These are phyloP conservation scores for Proteles cristata DNA, from an alignment of 2,113 vertebrate species.

Conservation along the genomic window DNA sequence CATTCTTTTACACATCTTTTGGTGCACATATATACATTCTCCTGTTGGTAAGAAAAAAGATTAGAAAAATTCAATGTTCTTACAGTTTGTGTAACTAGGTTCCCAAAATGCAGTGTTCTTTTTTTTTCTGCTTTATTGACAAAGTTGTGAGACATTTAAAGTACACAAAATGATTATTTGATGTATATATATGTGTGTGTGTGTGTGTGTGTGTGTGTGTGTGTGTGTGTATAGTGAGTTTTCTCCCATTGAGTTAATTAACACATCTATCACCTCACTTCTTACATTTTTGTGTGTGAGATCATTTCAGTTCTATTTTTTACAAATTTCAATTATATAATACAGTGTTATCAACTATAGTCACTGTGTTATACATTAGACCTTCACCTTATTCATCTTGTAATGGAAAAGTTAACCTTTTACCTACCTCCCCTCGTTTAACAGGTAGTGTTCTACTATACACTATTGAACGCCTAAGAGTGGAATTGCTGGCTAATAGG, in stretches of 20 bases:
- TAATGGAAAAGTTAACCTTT: not conserved
- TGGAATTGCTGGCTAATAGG: not conserved
- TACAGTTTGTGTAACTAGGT: not conserved
- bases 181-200: not conserved
- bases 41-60: not conserved
- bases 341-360: not conserved
- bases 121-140: not conserved
- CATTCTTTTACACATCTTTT: not conserved
- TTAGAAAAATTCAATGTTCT: not conserved
- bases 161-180: not conserved
- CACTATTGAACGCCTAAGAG: not conserved
- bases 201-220: too few species aligned
- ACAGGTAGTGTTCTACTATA: not conserved
- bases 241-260: not conserved
- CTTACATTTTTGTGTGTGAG: not conserved
- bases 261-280: not conserved
- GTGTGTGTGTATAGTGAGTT: not conserved
- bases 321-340: conserved; percentile 1
- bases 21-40: not conserved
- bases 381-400: not conserved
- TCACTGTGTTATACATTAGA: not conserved
- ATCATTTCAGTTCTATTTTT: not conserved
- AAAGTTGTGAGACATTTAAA: conserved; percentile 29
- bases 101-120: not conserved
- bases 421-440: not conserved